phyloP scores from a whole-genome alignment of 2,797 vertebrate genomes.

The Rhinophrynus dorsalis region DNA sequence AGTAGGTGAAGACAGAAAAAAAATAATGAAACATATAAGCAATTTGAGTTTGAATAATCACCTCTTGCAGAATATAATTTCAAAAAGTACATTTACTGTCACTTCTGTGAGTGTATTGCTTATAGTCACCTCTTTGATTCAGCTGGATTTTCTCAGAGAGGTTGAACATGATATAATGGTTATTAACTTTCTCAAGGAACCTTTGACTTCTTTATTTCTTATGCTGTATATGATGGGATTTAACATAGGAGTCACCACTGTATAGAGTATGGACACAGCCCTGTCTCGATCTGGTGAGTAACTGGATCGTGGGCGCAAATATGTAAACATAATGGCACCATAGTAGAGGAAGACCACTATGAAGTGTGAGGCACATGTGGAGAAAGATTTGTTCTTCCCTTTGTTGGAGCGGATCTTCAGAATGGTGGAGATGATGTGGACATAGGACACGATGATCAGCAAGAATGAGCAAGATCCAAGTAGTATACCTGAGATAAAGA shows the following conservation, averaged over 20 bases:
- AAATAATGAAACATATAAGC: too few relatives aligned
- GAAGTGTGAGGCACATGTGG: conserved; percentile 17
- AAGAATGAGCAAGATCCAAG: neutral
- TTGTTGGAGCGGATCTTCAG: neutral
- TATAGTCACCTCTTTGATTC: too few relatives aligned
- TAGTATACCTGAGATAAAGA: conserved; percentile 5
- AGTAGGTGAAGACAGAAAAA: too few relatives aligned
- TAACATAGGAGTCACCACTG: conserved; percentile 13
- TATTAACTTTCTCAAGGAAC: too few relatives aligned
- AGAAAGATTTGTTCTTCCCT: conserved; percentile 7
- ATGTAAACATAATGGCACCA: conserved; percentile 19
- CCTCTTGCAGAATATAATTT: too few relatives aligned
- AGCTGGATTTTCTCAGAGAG: too few relatives aligned
- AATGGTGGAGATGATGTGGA: conserved; percentile 2
- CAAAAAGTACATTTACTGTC: too few relatives aligned
- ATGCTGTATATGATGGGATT: conserved; percentile 23
- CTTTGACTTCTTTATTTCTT: conserved; percentile 3
- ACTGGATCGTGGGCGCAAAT: conserved; percentile 6
- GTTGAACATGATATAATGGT: too few relatives aligned
- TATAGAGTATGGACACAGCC: conserved; percentile 21
- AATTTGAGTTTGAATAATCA: too few relatives aligned
- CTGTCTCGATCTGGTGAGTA: neutral
- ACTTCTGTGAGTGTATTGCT: too few relatives aligned
- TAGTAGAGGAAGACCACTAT: conserved; percentile 14
- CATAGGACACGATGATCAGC: neutral